Conservation (phyloP, 2,888 invertebrate species). For the Dexiosoma caninum region DNA sequence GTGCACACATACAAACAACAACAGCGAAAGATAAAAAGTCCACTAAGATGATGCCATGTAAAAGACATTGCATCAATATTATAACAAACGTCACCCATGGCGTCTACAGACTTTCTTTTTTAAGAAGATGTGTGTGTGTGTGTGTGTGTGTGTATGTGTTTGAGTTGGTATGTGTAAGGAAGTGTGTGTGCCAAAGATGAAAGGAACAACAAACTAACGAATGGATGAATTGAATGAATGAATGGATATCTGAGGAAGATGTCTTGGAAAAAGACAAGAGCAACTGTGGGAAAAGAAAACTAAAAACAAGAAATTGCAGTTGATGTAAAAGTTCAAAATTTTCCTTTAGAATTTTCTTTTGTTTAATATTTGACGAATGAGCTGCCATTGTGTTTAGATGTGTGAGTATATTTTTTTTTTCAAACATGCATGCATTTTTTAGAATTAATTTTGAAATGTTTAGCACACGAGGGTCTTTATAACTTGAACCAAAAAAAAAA, state of each 20-base stretch:
- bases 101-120: conserved; percentile 49
- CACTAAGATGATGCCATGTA: conserved; percentile 62
- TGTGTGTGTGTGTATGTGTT: neutral
- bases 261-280: conserved; percentile 46
- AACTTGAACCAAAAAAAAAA: neutral
- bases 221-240: conserved; percentile 40
- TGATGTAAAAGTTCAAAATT: conserved; percentile 63
- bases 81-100: conserved; percentile 64
- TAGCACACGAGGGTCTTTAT: conserved; percentile 1
- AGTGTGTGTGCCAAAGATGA: conserved; percentile 10
- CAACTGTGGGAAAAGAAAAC: conserved; percentile 11
- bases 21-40: conserved; percentile 56
- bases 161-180: neutral
- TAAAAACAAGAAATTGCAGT: conserved; percentile 31
- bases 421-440: neutral
- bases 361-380: conserved; percentile 68
- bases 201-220: conserved; percentile 34
- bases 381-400: conserved; percentile 63
- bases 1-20: neutral
- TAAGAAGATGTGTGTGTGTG: neutral
- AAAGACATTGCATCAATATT: conserved; percentile 64
- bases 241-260: conserved; percentile 41
- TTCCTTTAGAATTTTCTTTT: conserved; percentile 46
- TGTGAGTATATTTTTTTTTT: neutral
- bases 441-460: conserved; percentile 12